Conservation (phyloP, 2,797 vertebrate genomes). For the Melanitta fusca region DNA sequence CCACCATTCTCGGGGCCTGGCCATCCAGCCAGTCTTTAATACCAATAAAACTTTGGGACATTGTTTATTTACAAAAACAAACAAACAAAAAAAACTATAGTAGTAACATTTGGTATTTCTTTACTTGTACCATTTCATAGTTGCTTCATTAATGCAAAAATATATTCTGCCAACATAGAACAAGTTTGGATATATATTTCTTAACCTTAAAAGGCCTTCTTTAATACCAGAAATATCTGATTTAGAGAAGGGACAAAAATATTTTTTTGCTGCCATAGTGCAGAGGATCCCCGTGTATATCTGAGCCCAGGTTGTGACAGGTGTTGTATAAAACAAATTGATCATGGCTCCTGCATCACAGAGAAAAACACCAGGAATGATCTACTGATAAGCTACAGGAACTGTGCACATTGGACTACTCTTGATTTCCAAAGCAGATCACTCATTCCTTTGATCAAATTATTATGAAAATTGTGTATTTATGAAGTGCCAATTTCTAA, state of each 20-base stretch:
- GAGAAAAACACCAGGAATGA: not conserved
- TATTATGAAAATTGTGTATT: not conserved
- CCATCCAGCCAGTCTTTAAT: not conserved
- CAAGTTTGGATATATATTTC: not conserved
- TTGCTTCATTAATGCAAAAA: conserved; percentile 52
- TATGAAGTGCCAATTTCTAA: not conserved
- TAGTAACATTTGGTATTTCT: conserved; percentile 43
- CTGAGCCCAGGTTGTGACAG: not conserved
- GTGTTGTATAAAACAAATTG: not conserved
- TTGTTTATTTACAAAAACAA: conserved; percentile 73
- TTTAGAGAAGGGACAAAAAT: not conserved
- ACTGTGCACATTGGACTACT: not conserved
- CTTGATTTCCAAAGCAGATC: not conserved
- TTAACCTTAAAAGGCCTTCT: not conserved
- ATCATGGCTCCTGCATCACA: accelerated
- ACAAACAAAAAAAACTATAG: not conserved
- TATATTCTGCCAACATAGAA: conserved; percentile 25
- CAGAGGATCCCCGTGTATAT: not conserved
- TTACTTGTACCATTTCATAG: conserved; percentile 24
- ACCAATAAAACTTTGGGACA: not conserved
- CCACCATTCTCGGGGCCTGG: too few species aligned
- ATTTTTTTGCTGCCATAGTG: not conserved
- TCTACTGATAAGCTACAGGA: not conserved
- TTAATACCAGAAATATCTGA: not conserved
- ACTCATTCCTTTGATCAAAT: not conserved